Evolutionary conservation across 2,797 vertebrate genomes (phyloP), one percentile per base, ranked within the genome.

Genomic region (Spatula clypeata): DNA sequence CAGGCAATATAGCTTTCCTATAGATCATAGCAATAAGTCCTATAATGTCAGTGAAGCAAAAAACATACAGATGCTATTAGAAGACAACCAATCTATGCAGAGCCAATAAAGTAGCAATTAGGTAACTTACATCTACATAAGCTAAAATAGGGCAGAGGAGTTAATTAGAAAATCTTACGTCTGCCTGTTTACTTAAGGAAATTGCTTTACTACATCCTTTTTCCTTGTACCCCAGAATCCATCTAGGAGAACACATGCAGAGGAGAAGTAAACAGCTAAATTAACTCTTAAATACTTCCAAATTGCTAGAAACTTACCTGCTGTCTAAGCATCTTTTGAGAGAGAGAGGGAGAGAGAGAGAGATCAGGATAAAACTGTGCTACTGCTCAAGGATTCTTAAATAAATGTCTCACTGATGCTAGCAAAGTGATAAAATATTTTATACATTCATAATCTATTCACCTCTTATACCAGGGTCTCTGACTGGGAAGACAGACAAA

Each of bases 31-130:
- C 82, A 93, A 96, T 77, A 51, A 54, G 65, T 95, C 73, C 87
- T 96, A 47, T 93, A 97, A 95, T 64, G 72, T 27, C 90, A 97
- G 64, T 84, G 93, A 98, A 94, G 97, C 91, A 95, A 92, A 94
- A 95, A 95, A 80, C 61, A 88, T 94, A 82, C 92, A 97, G 95
- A 93, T 97, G 92, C 51, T 54, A 42, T 93, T 96, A 96, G 79
- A 95, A 96, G 34, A 32, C 77, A 95, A 76, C 74, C 65, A 96
- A 91, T 97, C 71, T 95, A 88, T 74, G 57, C 55, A 81, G 53
- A 95, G 65, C 82, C 90, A 96, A 84, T 97, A 96, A 97, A 96
- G 61, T 31, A 88, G 66, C 44, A 92, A 90, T 92, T 97, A 88
- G 47, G 88, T 86, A 93, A 96, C 57, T 82, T 94, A 86, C 79